A percentile compares a stretch with the other conserved stretches of the same genome.
These are phyloP conservation scores for Pocillopora damicornis DNA, from an alignment of 64 coral and sea anemone species.

Conservation along the genomic window DNA sequence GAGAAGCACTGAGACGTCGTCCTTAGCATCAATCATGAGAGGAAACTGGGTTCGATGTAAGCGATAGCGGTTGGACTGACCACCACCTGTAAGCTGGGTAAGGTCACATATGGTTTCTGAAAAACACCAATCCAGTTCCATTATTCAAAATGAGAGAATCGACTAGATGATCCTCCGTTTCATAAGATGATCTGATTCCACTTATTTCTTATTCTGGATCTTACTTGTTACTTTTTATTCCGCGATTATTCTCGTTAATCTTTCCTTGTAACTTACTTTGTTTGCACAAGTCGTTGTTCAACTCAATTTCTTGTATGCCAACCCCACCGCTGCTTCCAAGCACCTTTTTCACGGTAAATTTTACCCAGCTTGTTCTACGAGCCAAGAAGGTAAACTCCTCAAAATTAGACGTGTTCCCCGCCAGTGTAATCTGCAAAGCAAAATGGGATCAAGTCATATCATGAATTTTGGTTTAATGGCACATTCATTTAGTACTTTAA, in stretches of 20 bases:
- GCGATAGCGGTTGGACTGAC: not conserved
- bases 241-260: not conserved
- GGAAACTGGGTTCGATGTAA: constrained; percentile 1
- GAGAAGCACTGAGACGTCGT: not conserved
- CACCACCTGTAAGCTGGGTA: not conserved
- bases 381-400: constrained; percentile 51
- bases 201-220: too few species aligned
- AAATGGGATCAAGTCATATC: not conserved
- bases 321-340: constrained; percentile 10
- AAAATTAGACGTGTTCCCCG: constrained; percentile 16
- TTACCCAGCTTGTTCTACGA: constrained; percentile 46
- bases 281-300: constrained; percentile 37
- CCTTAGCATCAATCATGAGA: constrained; percentile 11
- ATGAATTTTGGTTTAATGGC: not conserved
- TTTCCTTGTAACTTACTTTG: constrained; percentile 23
- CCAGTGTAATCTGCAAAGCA: constrained; percentile 43
- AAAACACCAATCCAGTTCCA: not conserved
- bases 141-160: too few species aligned
- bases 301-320: constrained; percentile 40
- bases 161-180: too few species aligned
- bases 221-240: too few species aligned
- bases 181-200: too few species aligned
- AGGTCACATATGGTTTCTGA: constrained; percentile 31
- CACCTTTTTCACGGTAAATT: constrained; percentile 28
- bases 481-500: too few species aligned